Conservation (phyloP, 92 coral and sea anemone genomes). For the Galaxea fascicularis region DNA sequence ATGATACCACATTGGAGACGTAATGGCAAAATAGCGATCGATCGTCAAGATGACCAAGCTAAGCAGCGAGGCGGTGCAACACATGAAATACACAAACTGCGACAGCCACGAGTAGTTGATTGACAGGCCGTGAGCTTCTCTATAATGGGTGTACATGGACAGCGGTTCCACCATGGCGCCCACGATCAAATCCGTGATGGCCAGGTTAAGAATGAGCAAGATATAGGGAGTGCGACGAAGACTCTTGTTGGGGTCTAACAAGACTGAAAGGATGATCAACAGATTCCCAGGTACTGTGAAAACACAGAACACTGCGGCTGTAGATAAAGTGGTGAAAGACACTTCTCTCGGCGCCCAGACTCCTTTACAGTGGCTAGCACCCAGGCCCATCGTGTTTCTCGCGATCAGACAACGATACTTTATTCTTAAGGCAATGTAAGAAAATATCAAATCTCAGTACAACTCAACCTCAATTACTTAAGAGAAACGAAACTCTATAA, state of each 20-base stretch:
- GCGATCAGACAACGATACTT: background rate
- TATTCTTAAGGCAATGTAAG: too few species aligned
- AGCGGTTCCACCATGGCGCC: conserved; percentile 63
- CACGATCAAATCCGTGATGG: conserved; percentile 69
- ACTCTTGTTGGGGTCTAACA: conserved; percentile 58
- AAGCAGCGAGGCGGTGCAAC: conserved; percentile 72
- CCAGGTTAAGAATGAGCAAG: conserved; percentile 56
- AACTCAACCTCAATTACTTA: too few species aligned
- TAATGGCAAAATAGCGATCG: conserved; percentile 73
- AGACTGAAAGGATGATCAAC: conserved; percentile 59
- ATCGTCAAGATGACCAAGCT: conserved; percentile 66
- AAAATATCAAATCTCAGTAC: too few species aligned
- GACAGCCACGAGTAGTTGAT: conserved; percentile 48
- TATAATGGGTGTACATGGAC: conserved; percentile 60
- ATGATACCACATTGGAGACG: conserved; percentile 67
- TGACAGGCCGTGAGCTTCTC: conserved; percentile 54
- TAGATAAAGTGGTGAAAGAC: conserved; percentile 53
- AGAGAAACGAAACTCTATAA: too few species aligned
- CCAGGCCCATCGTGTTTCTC: conserved; percentile 44
- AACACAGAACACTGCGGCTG: conserved; percentile 46
- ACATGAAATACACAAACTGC: conserved; percentile 68
- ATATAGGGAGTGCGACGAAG: conserved; percentile 71
- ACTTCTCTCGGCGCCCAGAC: conserved; percentile 71
- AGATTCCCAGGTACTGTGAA: conserved; percentile 68
- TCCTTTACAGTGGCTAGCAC: conserved; percentile 55